Base-by-base conservation (phyloP, 1,140 invertebrate species). In the Drosophila sucinea region DNA sequence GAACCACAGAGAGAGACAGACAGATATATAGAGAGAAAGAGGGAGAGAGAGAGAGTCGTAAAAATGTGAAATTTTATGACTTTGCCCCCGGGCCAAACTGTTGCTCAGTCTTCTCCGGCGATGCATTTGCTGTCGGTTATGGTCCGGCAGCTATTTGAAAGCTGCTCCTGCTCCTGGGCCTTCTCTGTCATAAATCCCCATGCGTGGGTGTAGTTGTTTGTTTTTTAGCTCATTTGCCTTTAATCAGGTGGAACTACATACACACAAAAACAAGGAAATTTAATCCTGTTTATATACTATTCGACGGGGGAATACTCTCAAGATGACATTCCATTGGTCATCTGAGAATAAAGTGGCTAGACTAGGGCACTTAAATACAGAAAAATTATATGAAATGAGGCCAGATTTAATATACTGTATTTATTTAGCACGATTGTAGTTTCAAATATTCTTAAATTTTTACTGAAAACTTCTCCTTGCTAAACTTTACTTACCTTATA, bases 191-290 rank as follows among this genome's bases (percentile, higher is more conserved):
- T 51, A 51, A 51, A 51, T 51, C 44, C 44, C 44, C 44, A 51
- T 51, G 44, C 44, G 44, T 51, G 44, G 44, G 44, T 51, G 44
- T 51, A 27, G 25, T 51, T 51, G 44, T 51, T 51, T 77, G 66
- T 64, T 70, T 77, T 77, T 60, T 58, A 77, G 73, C 73, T 77
- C 73, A 77, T 77, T 77, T 77, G 73, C 54, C 58, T 57, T 62
- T 67, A 84, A 76, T 83, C 76, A 67, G 72, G 47, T 65, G 10
- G 69, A 69, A 74, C 62, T 65, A 57, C 55, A 67, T 47, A 60
- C 47, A 55, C 10, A 30, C 0, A 11, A 41, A 51, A 51, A 8
- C 44, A 10, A 10, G 7, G 8, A 51, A 27, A 27, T 51, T 60
- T 47, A 61, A 17, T 27, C 38, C 29, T 56, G n/a, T 73, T 73